Conservation (phyloP, 2,113 vertebrate genomes). For the Mustelus asterias region DNA sequence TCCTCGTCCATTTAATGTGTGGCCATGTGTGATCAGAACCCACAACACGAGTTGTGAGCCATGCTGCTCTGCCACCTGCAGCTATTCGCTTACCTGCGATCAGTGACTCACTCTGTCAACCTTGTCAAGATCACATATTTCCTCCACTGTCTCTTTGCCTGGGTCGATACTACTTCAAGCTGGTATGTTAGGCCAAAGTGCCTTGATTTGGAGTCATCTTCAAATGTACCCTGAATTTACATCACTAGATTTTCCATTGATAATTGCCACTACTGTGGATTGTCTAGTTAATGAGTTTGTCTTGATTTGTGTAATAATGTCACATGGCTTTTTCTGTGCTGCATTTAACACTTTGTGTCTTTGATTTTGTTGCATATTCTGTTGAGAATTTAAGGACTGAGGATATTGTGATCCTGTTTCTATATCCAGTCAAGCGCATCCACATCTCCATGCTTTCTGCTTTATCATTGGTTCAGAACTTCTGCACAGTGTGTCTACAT, state of each 20-base stretch:
- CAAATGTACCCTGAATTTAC: background rate
- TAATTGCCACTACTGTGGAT: background rate
- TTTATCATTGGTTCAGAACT: background rate
- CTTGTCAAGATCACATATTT: background rate
- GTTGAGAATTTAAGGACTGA: background rate
- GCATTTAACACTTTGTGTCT: background rate
- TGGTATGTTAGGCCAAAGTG: background rate
- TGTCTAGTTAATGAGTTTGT: background rate
- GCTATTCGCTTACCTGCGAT: background rate
- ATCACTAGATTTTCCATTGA: background rate
- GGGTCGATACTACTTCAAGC: background rate
- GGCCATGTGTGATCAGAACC: background rate
- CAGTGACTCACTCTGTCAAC: background rate
- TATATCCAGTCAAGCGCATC: background rate
- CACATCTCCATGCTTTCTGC: background rate
- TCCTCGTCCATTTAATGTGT: background rate
- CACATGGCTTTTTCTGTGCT: background rate
- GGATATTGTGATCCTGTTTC: background rate
- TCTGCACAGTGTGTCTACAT: background rate
- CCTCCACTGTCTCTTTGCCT: background rate
- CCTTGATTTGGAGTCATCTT: background rate
- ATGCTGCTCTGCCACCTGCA: background rate
- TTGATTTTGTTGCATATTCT: background rate
- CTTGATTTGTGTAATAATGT: background rate
- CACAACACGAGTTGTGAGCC: background rate